Evolutionary conservation across 1,140 invertebrate species (phyloP), one percentile per base, ranked within the genome.

Genomic region (Octopus sinensis): DNA sequence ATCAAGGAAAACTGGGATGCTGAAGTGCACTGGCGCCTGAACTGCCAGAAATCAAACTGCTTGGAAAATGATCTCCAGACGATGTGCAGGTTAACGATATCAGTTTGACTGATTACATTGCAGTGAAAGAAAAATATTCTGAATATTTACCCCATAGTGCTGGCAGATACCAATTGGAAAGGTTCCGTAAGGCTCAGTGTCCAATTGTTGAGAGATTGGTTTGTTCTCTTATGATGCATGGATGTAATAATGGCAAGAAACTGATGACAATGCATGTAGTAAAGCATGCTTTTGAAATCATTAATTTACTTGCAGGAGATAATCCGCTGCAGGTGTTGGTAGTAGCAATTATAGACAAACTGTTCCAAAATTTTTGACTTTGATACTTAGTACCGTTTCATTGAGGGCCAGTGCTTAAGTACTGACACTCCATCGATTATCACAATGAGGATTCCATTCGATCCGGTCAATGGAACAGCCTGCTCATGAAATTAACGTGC

Each of bases 191-290:
- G 92, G 98, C 98, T 78, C 97, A 99, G 90, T 99, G 98, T 91
- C 98, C 98, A 12, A 99, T 99, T 91, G 98, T 99, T 52, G 98
- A 99, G 92, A 94, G 98, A 88, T 93, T 99, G 77, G 97, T 96
- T 79, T 98, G 98, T 91, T 98, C 97, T 9, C 92, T 99, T 80
- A 99, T 99, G 98, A 99, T 99, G 97, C 98, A 99, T 89, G 98
- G 98, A 10, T 94, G 98, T 85, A 99, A 99, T 92, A 99, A 99
- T 90, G 98, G 98, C 85, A 99, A 99, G 92, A 99, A 99, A 92
- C 91, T 99, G 56, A 97, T 99, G 97, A 96, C 98, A 82, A 97
- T 99, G 23, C 93, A 98, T 81, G 99, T 99, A 90, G 97, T 99
- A 0, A 99, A 99, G 90, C 98, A 99, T 91, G 95, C 98, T 4